Base-by-base conservation (phyloP, 2,113 vertebrate species). In the Thamnophis sirtalis region DNA sequence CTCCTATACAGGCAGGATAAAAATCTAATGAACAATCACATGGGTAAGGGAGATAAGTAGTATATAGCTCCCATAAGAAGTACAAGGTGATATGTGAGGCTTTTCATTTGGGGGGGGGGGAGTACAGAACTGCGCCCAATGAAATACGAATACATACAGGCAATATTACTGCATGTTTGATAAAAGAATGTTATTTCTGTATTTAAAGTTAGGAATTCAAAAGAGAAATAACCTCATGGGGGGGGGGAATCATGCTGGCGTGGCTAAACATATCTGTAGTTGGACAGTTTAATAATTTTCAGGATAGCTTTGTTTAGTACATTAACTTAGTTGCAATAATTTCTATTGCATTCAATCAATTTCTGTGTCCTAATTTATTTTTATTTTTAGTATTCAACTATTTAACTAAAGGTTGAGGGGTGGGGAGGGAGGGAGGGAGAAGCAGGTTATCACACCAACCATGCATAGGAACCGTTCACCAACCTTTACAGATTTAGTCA, bases 401-500 rank as follows among this genome's bases (percentile, higher is more conserved):
- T 56, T 56, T 58, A 58, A 58, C 24, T 58, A 58, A 58, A 58
- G 8, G 7, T 22, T 58, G 58, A 10, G 58, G 22, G 22, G 22
- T 0, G 22, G 22, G 24, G 22, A 60, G 9, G 9, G 58, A 56
- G 33, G 58, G 2, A 84, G 53, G 0, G 91, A 88, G 21, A 22
- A 43, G 3, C 84, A 48, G 93, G 48, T 6, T 7, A 19, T 28
- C 19, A 80, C 85, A 86, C 13, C 86, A 55, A 38, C 11, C 60
- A 15, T 3, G 0, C 6, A 90, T 4, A 43, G 90, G 33, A 94
- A 94, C 0, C 92, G 50, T 90, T 1, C 9, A 96, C 96, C 95
- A 96, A 99, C 99, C 98, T 99, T 98, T 63, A 99, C 97, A 94
- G 98, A 97, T 56, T 95, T 98, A 87, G 98, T 98, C 93, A 99